Percentiles rank a stretch among this genome's conserved stretches.
Conservation (phyloP, 2,113 vertebrate species). For the Zapornia atra region DNA sequence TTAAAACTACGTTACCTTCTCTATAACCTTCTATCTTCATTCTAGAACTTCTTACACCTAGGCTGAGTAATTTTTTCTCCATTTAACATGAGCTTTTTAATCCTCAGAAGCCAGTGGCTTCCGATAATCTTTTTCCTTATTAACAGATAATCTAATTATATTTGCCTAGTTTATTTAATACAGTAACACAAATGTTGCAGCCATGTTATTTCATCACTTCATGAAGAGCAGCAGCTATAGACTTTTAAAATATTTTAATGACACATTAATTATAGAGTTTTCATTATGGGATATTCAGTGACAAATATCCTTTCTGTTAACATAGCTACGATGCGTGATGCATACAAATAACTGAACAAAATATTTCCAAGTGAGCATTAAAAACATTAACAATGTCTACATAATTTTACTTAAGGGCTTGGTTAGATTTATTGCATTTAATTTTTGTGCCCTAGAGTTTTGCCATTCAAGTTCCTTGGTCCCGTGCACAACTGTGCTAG, state of each 20-base stretch:
- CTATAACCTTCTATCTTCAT: neutral
- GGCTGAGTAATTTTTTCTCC: neutral
- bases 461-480: neutral
- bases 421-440: neutral
- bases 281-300: neutral
- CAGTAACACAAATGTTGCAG: neutral
- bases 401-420: neutral
- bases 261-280: neutral
- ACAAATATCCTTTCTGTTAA: neutral
- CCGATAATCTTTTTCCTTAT: neutral
- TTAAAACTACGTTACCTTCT: neutral
- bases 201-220: neutral
- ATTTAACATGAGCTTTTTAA: neutral
- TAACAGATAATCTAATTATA: neutral
- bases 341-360: neutral
- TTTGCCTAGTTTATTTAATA: neutral
- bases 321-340: neutral
- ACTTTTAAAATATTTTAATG: neutral
- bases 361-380: neutral
- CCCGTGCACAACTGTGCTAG: neutral
- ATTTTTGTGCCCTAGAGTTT: neutral
- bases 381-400: neutral
- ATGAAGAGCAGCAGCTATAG: neutral
- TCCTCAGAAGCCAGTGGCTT: neutral
- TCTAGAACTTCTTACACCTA: neutral